Evolutionary conservation across 2,888 invertebrate genomes (phyloP), one percentile per base, ranked within the genome.

Genomic region (Archips crataeganus): DNA sequence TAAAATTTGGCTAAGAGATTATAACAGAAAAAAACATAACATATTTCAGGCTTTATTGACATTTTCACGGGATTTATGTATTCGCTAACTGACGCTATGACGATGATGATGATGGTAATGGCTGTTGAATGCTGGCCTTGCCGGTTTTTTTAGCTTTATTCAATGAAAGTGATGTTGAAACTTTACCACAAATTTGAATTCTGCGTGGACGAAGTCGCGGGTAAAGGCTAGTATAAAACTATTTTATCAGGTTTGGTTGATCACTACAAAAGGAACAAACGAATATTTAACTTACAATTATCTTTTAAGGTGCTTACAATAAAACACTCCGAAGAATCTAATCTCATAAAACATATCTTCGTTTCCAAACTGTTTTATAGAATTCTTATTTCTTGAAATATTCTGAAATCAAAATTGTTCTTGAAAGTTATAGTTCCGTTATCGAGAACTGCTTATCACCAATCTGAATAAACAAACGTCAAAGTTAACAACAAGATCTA

Each of bases 401-500:
- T 57, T 49, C 32, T 68, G 49, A 67, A 62, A 57, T 10, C 73
- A 15, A 2, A 54, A 57, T 63, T 68, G 68, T 63, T 47, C 47
- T 68, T 39, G 63, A 32, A 57, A 62, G 51, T 61, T 62, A n/a
- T 39, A 34, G 49, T 45, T 59, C 59, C 64, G 32, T 69, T 69
- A 69, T 69, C 64, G 36, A 57, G 42, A 45, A 57, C 10, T 63
- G 32, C 51, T 36, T 65, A 49, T 60, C 49, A 11, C 39, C 59
- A 23, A 49, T 49, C 68, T 57, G 63, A 63, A 73, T 64, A 42
- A 49, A 32, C 39, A 34, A 45, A 54, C 42, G 47, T 45, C 42
- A 61, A 59, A 70, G 11, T 45, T 57, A 45, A 70, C 34, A 54
- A 64, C 57, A 69, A 64, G 64, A 63, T 69, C 57, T 34, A 36